Conservation (phyloP, 2,113 vertebrate genomes). For the Nibea coibor region DNA sequence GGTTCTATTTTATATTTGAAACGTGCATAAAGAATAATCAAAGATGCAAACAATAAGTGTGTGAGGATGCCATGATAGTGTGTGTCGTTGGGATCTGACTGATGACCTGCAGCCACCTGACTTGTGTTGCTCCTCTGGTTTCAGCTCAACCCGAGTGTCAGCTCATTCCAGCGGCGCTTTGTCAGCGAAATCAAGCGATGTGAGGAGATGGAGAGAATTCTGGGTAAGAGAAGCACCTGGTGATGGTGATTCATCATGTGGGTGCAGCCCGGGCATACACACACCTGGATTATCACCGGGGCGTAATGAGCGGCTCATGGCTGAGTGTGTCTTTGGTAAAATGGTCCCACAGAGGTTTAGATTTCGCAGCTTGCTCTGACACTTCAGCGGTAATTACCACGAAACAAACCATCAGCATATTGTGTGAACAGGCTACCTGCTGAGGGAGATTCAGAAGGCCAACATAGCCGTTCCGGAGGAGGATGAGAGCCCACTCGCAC, state of each 20-base stretch:
- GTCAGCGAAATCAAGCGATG: conserved; percentile 98
- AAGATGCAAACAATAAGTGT: neutral
- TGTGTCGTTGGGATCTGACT: neutral
- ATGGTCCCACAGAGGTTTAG: neutral
- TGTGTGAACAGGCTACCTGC: conserved; percentile 87
- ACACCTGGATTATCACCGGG: conserved; percentile 1
- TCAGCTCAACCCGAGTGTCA: conserved; percentile 96
- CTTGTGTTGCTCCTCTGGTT: conserved; percentile 71
- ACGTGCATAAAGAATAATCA: too few relatives aligned
- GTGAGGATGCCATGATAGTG: neutral
- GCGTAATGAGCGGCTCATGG: neutral
- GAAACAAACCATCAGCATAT: conserved; percentile 6
- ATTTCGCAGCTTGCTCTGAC: neutral
- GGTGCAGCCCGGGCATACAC: neutral
- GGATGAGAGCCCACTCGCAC: conserved; percentile 90
- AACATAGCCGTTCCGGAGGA: conserved; percentile 91
- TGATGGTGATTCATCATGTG: neutral
- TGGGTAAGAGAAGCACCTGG: conserved; percentile 79
- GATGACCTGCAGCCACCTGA: conserved; percentile 47
- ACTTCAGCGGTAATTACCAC: neutral
- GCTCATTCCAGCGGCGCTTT: conserved; percentile 96
- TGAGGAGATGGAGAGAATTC: conserved; percentile 96
- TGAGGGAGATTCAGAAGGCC: conserved; percentile 93
- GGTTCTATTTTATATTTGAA: too few relatives aligned
- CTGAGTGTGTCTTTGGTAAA: neutral